Evolutionary conservation across 2,113 vertebrate genomes (phyloP).

Genomic region (Centropus unirufus): DNA sequence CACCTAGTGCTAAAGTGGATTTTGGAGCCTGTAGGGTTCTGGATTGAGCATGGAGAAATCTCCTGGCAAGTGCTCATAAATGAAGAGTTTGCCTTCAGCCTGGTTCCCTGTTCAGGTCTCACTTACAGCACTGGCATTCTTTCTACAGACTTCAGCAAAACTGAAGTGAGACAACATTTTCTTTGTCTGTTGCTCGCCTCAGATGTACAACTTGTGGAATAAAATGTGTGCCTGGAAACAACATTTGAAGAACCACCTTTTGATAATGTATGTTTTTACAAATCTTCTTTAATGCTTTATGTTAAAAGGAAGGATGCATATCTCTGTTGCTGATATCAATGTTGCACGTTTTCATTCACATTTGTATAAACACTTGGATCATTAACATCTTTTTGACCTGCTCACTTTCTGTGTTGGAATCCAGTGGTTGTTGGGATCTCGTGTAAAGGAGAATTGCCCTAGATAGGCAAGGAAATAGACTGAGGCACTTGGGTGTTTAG

Average conservation of each 20-base stretch:
- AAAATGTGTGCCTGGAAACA: not conserved
- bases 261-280: not conserved
- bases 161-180: not conserved
- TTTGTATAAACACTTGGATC: conserved; percentile 52
- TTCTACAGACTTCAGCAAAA: not conserved
- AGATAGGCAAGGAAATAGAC: not conserved
- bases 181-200: not conserved
- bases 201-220: fast-evolving
- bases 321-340: not conserved
- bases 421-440: not conserved
- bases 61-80: not conserved
- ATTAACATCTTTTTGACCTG: not conserved
- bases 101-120: not conserved
- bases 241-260: not conserved
- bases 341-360: conserved; percentile 13
- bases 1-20: not conserved
- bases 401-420: not conserved
- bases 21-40: not conserved
- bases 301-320: not conserved
- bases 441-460: not conserved
- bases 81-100: not conserved
- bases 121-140: not conserved
- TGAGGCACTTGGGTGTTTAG: not conserved
- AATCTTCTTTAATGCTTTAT: not conserved
- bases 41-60: not conserved